Conservation (phyloP, 1,140 invertebrate genomes). For the Ridgeia piscesae region DNA sequence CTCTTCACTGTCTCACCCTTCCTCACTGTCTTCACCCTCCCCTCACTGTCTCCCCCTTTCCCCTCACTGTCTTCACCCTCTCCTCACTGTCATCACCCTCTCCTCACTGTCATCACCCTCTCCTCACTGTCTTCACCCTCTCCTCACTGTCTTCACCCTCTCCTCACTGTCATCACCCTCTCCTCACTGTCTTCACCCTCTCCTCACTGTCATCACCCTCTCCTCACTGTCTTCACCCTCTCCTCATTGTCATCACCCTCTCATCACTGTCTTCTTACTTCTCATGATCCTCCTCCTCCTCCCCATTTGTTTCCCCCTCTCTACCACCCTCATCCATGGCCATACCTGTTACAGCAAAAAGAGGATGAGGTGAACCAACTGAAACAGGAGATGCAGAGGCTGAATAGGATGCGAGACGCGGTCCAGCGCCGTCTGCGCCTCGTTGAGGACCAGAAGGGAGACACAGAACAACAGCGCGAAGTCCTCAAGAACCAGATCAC, state of each 20-base stretch:
- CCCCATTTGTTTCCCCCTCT: not conserved
- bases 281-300: not conserved
- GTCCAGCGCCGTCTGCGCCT: conserved; percentile 52
- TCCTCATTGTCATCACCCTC: not conserved
- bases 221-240: not conserved
- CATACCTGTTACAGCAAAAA: conserved; percentile 44
- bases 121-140: no score
- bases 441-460: conserved; percentile 56
- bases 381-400: conserved; percentile 51
- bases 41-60: no score
- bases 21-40: no score
- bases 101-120: no score
- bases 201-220: not conserved
- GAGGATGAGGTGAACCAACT: conserved; percentile 56
- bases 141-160: no score
- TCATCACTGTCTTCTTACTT: no score
- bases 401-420: conserved; percentile 54
- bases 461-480: conserved; percentile 55
- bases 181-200: not conserved
- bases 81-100: no score
- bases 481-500: conserved; percentile 53
- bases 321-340: not conserved
- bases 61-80: no score
- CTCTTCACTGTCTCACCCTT: no score
- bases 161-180: no score